These are phyloP conservation scores for Capromys pilorides DNA, from an alignment of 2,797 vertebrate genomes.

Conservation along the genomic window DNA sequence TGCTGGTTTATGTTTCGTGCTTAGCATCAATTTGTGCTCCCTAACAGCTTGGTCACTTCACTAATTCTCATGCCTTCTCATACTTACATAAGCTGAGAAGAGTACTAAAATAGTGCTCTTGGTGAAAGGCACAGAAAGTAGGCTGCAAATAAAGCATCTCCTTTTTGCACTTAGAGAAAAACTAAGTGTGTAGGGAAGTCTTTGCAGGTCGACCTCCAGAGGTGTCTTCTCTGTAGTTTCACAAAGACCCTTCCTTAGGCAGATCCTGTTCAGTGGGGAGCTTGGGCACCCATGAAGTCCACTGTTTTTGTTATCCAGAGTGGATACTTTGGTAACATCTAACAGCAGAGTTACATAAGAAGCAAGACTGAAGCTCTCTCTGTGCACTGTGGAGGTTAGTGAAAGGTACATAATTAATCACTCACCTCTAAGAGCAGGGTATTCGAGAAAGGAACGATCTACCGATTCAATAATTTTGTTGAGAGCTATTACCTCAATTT, in stretches of 20 bases:
- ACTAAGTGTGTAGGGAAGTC: background rate
- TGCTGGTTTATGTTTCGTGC: background rate
- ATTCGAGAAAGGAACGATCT: background rate
- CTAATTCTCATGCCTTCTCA: background rate
- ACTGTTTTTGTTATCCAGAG: background rate
- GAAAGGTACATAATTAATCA: background rate
- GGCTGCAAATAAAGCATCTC: background rate
- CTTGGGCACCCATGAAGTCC: background rate
- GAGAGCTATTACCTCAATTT: constrained; percentile 21
- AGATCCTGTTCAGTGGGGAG: background rate
- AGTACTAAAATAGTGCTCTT: background rate
- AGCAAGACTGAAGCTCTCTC: background rate
- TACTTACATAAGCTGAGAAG: background rate
- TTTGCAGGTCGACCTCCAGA: background rate
- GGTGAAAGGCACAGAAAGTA: background rate
- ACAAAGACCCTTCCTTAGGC: background rate
- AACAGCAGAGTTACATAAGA: background rate
- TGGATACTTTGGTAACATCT: background rate
- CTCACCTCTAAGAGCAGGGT: background rate
- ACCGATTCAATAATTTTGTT: background rate
- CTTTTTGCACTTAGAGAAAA: constrained; percentile 6
- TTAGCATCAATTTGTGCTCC: background rate
- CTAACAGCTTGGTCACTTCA: background rate
- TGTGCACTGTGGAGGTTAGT: background rate
- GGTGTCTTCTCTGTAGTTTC: background rate